Base-by-base conservation (phyloP, 2,888 invertebrate species). In the Heliconius charithonia region DNA sequence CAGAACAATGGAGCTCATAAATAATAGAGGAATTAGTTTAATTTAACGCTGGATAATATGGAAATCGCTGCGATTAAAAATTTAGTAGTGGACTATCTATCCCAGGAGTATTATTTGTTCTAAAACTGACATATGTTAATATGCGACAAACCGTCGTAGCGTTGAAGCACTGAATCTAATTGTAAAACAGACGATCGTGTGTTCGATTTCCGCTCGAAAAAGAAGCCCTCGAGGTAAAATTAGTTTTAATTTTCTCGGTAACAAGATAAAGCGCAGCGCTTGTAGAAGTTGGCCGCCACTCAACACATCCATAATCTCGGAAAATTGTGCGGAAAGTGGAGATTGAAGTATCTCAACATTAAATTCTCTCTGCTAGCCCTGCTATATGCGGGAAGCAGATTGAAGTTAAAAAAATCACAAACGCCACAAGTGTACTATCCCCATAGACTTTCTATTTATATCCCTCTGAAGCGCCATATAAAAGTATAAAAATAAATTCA, bases 31-130 rank as follows among this genome's bases (percentile, higher is more conserved):
- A 72, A 72, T 77, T 77, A 81, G 88, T 89, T 88, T 86, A 90
- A 91, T 90, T 88, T 88, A 82, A 88, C 88, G 86, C 89, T 87
- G 88, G 89, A 89, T 91, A 90, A 89, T 88, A 92, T 93, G 92
- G 86, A 90, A 91, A 92, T 92, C 85, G 80, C 81, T 80, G 79
- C 83, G 85, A 90, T 91, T 89, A 86, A 89, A 90, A 91, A 90
- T 87, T 86, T 86, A 22, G 13, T 59, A 56, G 65, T 73, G 78
- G 67, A 77, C 72, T 73, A 77, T 69, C 72, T 70, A 77, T 69
- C 70, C 79, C 59, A 66, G 65, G 66, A 66, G 73, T 69, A 73
- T 67, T 67, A 73, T 37, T 22, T 69, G 51, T 72, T 72, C 59
- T 59, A 72, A 70, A 72, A 10, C 59, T 41, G 65, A 25, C 74